Conservation (phyloP, 2,797 vertebrate genomes). For the Cossypha dichroa region DNA sequence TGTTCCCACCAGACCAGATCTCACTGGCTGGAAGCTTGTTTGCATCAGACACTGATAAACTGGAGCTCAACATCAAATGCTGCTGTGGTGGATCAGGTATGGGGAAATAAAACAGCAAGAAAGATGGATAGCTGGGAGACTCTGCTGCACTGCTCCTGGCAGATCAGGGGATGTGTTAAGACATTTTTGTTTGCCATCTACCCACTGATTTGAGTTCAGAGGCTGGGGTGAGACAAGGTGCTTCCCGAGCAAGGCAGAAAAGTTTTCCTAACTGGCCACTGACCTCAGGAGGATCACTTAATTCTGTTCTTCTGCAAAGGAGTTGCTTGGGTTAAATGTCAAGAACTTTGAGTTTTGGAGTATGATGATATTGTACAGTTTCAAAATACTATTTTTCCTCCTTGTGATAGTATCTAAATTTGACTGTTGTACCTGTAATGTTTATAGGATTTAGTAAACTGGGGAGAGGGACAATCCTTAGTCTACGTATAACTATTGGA, state of each 20-base stretch:
- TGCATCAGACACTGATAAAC: neutral
- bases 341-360: neutral
- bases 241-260: neutral
- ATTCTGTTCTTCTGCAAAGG: neutral
- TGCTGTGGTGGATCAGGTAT: neutral
- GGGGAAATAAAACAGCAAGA: neutral
- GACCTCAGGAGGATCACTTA: neutral
- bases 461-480: neutral
- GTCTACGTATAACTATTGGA: neutral
- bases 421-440: neutral
- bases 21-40: neutral
- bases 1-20: neutral
- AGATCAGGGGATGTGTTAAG: neutral
- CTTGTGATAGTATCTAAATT: neutral
- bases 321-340: neutral
- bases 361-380: neutral
- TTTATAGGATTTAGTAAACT: neutral
- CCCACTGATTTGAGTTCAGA: neutral
- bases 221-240: neutral
- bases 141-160: neutral
- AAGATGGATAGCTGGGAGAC: neutral
- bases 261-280: neutral
- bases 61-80: neutral
- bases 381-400: neutral
- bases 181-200: neutral